Base-by-base conservation (phyloP, 2,797 vertebrate genomes). In the Danio choprae region DNA sequence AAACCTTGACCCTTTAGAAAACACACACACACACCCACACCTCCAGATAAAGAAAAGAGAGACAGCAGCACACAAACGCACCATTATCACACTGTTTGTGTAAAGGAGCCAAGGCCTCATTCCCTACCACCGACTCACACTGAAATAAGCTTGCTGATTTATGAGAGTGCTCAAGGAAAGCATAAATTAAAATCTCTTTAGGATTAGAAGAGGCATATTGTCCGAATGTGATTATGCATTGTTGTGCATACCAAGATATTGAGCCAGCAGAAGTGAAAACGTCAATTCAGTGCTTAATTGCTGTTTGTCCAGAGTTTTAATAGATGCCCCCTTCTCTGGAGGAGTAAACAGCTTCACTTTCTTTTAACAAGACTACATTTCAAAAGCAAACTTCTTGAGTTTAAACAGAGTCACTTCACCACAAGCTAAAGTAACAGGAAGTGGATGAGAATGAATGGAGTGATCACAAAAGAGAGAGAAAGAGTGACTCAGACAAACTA, bases 171-270 rank as follows among this genome's bases (percentile, higher is more conserved):
- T 72, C 50, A 64, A 56, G 51, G 60, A 65, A 73, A 64, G 51
- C 59, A 80, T 80, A 73, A 80, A 80, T 80, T 80, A 80, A 80
- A 80, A 80, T 65, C 48, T 80, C 65, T 58, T 80, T 73, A 65
- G 78, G 78, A 73, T 80, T 80, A 64, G 69, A 80, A 73, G 9
- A 80, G 78, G 80, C 78, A 65, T 80, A 80, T 80, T 73, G 60
- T 56, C 40, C 53, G 56, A 65, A 73, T 73, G 60, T 64, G 78
- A 65, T 80, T 73, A 65, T 2, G 20, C 38, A 73, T 65, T 56
- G 69, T 64, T 80, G 59, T 80, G 60, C 50, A 64, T 65, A 56
- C 60, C 55, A 12, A 65, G 50, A 80, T 80, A 74, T 80, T 48
- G 51, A 80, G 51, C 69, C 40, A 73, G 50, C n/a, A 64, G 50